A percentile compares a stretch with the other conserved stretches of the same genome.
These are phyloP conservation scores for Trichechus manatus DNA, from an alignment of 2,113 vertebrate genomes.

Conservation along the genomic window DNA sequence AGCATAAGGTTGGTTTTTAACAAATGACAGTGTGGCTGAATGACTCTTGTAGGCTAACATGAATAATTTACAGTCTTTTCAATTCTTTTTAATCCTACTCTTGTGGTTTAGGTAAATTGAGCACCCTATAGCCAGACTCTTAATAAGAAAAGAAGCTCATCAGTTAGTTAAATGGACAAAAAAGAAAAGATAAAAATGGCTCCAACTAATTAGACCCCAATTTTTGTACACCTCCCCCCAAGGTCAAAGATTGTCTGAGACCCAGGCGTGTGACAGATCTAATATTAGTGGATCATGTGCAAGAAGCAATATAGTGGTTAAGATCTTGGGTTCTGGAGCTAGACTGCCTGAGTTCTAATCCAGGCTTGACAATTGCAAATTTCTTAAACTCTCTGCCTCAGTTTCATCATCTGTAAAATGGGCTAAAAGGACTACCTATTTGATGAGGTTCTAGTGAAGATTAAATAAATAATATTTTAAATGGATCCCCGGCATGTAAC, in stretches of 20 bases:
- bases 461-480: not conserved
- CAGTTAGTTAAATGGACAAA: not conserved
- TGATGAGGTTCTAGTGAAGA: not conserved
- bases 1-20: not conserved
- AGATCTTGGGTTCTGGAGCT: not conserved
- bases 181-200: conserved; percentile 30
- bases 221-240: not conserved
- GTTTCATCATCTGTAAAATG: not conserved
- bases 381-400: not conserved
- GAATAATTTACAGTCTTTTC: not conserved
- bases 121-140: not conserved
- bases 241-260: not conserved
- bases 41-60: not conserved
- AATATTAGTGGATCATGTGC: not conserved
- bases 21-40: not conserved
- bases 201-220: not conserved
- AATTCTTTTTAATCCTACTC: not conserved
- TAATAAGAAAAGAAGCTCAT: not conserved
- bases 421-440: not conserved
- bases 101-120: not conserved
- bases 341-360: not conserved
- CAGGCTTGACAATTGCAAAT: not conserved
- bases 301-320: not conserved
- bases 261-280: not conserved
- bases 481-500: not conserved